Percentiles rank a stretch among this genome's conserved stretches.
Evolutionary conservation across 2,797 vertebrate species (phyloP).

Genomic region (Vespertilio murinus): DNA sequence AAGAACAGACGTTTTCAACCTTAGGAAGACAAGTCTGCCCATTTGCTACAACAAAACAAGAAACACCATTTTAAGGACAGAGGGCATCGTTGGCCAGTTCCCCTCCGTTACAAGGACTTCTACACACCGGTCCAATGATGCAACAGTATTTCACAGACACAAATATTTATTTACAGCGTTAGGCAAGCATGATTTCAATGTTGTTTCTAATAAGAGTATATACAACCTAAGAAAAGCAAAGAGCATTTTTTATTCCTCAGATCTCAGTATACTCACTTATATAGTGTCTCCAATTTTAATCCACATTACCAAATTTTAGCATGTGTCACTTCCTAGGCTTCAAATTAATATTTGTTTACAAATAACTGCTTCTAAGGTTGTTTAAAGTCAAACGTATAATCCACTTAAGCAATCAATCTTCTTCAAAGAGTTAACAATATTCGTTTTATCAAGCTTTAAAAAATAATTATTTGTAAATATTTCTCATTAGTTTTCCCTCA

Average conservation of each 20-base stretch:
- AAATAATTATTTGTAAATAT: conserved; percentile 17
- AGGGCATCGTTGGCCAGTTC: conserved; percentile 16
- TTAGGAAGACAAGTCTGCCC: conserved; percentile 12
- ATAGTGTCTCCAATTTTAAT: conserved; percentile 3
- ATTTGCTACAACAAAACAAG: conserved; percentile 58
- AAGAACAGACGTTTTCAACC: not conserved
- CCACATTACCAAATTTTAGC: conserved; percentile 32
- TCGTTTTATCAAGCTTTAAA: conserved; percentile 20
- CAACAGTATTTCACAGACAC: not conserved
- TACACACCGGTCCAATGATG: not conserved
- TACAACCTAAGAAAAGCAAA: conserved; percentile 20
- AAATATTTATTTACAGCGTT: conserved; percentile 52
- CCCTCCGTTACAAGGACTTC: not conserved
- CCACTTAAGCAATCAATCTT: conserved; percentile 26
- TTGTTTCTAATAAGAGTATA: conserved; percentile 38
- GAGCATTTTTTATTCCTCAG: not conserved
- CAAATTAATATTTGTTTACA: conserved; percentile 25
- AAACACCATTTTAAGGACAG: not conserved
- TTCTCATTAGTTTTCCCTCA: conserved; percentile 26
- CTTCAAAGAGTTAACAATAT: conserved; percentile 36
- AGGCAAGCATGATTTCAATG: conserved; percentile 28
- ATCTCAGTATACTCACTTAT: conserved; percentile 11
- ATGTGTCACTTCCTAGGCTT: conserved; percentile 16
- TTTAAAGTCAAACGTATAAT: conserved; percentile 45
- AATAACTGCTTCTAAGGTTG: conserved; percentile 43